A percentile compares a stretch with the other conserved stretches of the same genome.
These are phyloP conservation scores for Cephalopholis sonnerati DNA, from an alignment of 2,113 vertebrate genomes.

Conservation along the genomic window DNA sequence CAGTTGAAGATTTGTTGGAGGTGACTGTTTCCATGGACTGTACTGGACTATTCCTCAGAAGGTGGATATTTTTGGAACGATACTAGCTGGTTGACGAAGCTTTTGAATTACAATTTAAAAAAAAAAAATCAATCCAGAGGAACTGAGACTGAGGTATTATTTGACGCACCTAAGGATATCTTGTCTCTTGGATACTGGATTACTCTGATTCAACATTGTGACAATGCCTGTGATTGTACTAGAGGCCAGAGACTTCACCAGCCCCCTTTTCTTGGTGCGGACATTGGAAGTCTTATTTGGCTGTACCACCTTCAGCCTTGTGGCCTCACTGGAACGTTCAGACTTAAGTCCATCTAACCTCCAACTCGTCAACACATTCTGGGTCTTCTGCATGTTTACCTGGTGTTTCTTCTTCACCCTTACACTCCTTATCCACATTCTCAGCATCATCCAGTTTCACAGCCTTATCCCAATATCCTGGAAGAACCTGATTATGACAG, in stretches of 20 bases:
- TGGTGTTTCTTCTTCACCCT: conserved; percentile 86
- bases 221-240: conserved; percentile 85
- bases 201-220: neutral
- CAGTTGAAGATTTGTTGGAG: neutral
- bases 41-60: neutral
- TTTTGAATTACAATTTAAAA: neutral
- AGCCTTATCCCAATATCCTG: conserved; percentile 85
- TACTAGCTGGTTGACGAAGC: neutral
- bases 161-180: neutral
- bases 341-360: neutral
- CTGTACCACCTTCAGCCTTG: conserved; percentile 83
- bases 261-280: conserved; percentile 78
- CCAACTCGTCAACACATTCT: neutral
- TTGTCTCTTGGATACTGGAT: conserved; percentile 17
- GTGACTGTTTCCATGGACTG: conserved; percentile 10
- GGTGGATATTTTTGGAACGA: neutral
- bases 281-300: conserved; percentile 75
- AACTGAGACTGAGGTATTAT: conserved; percentile 21
- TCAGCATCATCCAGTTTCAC: conserved; percentile 84
- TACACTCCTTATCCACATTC: conserved; percentile 79
- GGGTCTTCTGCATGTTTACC: conserved; percentile 80
- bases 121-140: neutral
- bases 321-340: conserved; percentile 20
- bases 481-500: conserved; percentile 84
- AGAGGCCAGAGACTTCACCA: conserved; percentile 79